Conservation (phyloP, 2,113 vertebrate genomes). For the Motacilla tschutschensis region DNA sequence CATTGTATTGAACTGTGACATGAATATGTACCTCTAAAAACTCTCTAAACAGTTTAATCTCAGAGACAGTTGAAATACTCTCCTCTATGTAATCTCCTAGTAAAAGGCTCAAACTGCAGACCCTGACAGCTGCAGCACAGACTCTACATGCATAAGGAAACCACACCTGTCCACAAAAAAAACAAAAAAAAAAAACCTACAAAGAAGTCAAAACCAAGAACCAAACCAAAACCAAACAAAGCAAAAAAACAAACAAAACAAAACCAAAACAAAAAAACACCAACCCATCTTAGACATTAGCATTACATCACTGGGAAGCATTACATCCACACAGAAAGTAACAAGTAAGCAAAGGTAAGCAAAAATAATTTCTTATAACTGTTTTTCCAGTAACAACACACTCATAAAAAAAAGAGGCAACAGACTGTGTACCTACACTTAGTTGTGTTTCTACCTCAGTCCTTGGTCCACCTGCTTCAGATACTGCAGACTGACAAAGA, state of each 20-base stretch:
- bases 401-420: not conserved
- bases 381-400: not conserved
- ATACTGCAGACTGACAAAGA: not conserved
- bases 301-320: not conserved
- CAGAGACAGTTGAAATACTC: not conserved
- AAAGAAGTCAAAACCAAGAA: not conserved
- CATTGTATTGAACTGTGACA: not conserved
- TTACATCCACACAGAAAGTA: not conserved
- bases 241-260: not conserved
- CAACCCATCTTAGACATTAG: not conserved
- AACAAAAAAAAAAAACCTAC: not conserved
- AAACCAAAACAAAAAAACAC: not conserved
- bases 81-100: not conserved
- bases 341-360: not conserved
- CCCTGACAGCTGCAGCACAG: not conserved
- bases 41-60: not conserved
- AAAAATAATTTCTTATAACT: not conserved
- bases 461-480: constrained; percentile 17
- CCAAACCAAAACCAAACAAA: not conserved
- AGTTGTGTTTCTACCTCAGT: constrained; percentile 23
- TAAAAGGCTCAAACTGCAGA: not conserved
- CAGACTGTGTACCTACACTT: constrained; percentile 58
- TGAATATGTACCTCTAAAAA: not conserved
- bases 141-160: not conserved
- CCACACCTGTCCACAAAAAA: not conserved